A percentile compares a stretch with the other conserved stretches of the same genome.
Conservation (phyloP, 2,888 invertebrate species). For the Coronaproctus castanopsis region DNA sequence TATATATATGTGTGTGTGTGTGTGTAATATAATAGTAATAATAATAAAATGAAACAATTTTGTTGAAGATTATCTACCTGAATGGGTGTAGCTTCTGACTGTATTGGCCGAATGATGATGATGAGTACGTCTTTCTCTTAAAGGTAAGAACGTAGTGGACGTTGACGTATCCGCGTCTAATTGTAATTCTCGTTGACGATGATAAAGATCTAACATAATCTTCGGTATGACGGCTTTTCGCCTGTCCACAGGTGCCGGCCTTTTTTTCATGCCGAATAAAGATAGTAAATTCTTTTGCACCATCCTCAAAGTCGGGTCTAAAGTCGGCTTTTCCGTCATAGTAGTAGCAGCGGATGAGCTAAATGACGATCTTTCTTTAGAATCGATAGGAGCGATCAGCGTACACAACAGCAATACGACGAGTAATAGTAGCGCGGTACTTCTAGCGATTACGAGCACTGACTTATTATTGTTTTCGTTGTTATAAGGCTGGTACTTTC, state of each 20-base stretch:
- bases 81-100: slow-evolving; percentile 61
- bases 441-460: not conserved
- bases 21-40: too few species aligned
- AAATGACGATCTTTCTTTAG: too few species aligned
- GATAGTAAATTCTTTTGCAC: slow-evolving; percentile 35
- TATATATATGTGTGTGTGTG: too few species aligned
- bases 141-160: slow-evolving; percentile 15
- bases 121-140: slow-evolving; percentile 21
- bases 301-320: not conserved
- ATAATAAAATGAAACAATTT: not conserved
- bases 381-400: not conserved
- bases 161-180: too few species aligned
- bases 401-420: not conserved
- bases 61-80: slow-evolving; percentile 30
- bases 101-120: slow-evolving; percentile 46
- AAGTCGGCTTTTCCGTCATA: not conserved
- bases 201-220: slow-evolving; percentile 28
- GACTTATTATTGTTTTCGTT: not conserved
- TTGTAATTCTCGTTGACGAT: slow-evolving; percentile 25
- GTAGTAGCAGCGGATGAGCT: too few species aligned
- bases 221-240: slow-evolving; percentile 23
- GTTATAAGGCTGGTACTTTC: not conserved
- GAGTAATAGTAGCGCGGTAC: not conserved
- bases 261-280: slow-evolving; percentile 36
- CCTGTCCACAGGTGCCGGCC: slow-evolving; percentile 31